phyloP scores from a whole-genome alignment of 2,888 invertebrate species.

The Synanthedon myopaeformis region DNA sequence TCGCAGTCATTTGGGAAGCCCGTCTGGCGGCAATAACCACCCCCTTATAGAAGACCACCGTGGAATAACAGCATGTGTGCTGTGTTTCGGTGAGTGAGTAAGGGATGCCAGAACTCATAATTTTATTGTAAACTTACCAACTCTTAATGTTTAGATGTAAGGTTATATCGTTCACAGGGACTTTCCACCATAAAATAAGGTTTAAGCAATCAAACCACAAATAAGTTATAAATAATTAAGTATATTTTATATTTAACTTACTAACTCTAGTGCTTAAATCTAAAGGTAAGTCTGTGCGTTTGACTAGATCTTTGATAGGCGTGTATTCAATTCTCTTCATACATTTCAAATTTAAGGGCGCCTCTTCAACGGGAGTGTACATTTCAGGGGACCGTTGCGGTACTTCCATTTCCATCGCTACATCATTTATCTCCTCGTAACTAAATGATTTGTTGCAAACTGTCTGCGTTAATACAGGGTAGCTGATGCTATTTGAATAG shows the following conservation, averaged over 20 bases:
- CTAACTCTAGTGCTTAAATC: slow-evolving; percentile 70
- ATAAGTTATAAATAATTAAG: background rate
- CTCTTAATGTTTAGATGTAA: too few species aligned
- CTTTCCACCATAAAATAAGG: background rate
- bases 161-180: slow-evolving; percentile 7
- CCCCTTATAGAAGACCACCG: too few species aligned
- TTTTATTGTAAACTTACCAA: too few species aligned
- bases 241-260: slow-evolving; percentile 16
- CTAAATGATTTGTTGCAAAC: slow-evolving; percentile 39
- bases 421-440: slow-evolving; percentile 32
- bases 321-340: slow-evolving; percentile 41
- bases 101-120: too few species aligned
- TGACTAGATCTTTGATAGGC: slow-evolving; percentile 49
- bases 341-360: slow-evolving; percentile 58
- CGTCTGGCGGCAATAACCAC: too few species aligned
- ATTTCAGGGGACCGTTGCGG: slow-evolving; percentile 12
- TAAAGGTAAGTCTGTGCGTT: slow-evolving; percentile 67
- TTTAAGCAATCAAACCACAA: background rate
- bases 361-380: slow-evolving; percentile 31
- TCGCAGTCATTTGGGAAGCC: too few species aligned
- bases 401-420: slow-evolving; percentile 13
- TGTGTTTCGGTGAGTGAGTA: too few species aligned
- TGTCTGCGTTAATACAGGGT: slow-evolving; percentile 35
- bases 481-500: slow-evolving; percentile 34
- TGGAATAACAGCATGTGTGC: too few species aligned